phyloP scores from a whole-genome alignment of 2,888 invertebrate genomes.

The Phalera bucephala region DNA sequence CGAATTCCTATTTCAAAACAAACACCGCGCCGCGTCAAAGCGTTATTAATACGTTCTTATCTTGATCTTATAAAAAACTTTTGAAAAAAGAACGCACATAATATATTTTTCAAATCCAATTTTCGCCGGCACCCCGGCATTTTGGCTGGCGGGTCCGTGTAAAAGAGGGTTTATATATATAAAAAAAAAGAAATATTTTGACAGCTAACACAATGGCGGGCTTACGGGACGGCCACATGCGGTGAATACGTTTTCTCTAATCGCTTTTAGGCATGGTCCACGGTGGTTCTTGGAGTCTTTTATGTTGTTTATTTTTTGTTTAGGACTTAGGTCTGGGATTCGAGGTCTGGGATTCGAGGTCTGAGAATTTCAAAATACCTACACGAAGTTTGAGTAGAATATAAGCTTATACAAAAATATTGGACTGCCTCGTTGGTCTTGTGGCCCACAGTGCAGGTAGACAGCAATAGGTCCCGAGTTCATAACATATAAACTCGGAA shows the following conservation, averaged over 20 bases:
- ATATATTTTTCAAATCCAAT: conserved; percentile 4
- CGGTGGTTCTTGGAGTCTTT: background rate
- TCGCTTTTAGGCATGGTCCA: conserved; percentile 1
- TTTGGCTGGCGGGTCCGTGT: conserved; percentile 2
- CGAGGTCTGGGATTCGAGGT: too few relatives aligned
- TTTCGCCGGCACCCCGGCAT: conserved; percentile 5
- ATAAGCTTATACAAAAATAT: too few relatives aligned
- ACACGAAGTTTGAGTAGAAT: too few relatives aligned
- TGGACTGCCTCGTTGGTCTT: too few relatives aligned
- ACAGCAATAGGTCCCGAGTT: too few relatives aligned
- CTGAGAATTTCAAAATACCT: too few relatives aligned
- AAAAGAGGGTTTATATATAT: background rate
- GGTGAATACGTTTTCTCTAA: conserved; percentile 2
- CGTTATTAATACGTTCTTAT: conserved; percentile 3
- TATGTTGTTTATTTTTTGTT: background rate
- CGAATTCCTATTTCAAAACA: too few relatives aligned
- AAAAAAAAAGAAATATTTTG: conserved; percentile 17
- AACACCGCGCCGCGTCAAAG: background rate
- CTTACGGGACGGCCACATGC: conserved; percentile 5
- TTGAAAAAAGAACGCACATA: background rate
- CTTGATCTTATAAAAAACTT: background rate
- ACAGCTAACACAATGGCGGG: conserved; percentile 14
- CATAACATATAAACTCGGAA: too few relatives aligned
- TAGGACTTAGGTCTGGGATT: background rate
- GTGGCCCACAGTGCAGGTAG: too few relatives aligned